These are phyloP conservation scores for Acanthoscelides obtectus DNA, from an alignment of 2,888 invertebrate species.

Conservation along the genomic window DNA sequence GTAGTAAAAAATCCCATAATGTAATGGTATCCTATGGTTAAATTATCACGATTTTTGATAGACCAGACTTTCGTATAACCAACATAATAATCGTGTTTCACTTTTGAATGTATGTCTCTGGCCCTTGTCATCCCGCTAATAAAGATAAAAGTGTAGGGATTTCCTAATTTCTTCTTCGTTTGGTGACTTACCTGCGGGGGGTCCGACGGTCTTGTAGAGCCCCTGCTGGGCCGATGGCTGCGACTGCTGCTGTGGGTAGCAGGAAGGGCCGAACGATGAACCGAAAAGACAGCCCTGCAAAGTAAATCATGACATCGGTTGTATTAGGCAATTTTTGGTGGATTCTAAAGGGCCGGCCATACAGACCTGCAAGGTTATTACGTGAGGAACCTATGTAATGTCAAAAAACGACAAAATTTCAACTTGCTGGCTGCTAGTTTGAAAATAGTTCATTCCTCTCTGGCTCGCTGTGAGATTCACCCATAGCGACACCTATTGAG, in stretches of 20 bases:
- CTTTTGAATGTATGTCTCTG: constrained; percentile 1
- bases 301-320: background rate
- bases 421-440: no score
- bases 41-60: no score
- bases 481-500: no score
- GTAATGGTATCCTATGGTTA: no score
- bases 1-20: no score
- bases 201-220: constrained; percentile 36
- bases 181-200: constrained; percentile 35
- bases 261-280: constrained; percentile 29
- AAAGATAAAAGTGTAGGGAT: background rate
- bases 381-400: no score
- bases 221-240: constrained; percentile 37
- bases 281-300: constrained; percentile 38
- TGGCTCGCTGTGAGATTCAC: no score
- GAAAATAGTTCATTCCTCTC: no score
- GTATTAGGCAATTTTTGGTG: background rate
- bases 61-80: background rate
- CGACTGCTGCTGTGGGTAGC: constrained; percentile 37
- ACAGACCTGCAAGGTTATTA: no score
- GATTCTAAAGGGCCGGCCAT: no score
- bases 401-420: no score
- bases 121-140: background rate
- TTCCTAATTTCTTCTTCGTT: constrained; percentile 3
- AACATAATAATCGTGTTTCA: background rate